A percentile compares a stretch with the other conserved stretches of the same genome.
Conservation (phyloP, 2,888 invertebrate genomes). For the Acrocera orbiculus region DNA sequence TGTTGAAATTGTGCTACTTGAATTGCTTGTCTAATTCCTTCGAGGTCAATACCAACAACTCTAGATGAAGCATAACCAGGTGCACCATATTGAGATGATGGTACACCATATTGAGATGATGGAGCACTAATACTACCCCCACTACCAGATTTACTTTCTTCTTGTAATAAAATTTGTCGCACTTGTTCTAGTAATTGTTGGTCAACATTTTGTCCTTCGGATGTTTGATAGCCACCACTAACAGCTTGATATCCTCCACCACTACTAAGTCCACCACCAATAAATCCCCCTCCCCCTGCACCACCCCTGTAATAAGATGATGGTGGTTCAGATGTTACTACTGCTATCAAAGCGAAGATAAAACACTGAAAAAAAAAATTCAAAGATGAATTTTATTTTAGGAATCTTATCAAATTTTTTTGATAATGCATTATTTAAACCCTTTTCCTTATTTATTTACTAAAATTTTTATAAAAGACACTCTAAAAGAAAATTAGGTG, state of each 20-base stretch:
- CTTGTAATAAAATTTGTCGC: constrained; percentile 66
- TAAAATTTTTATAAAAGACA: too few relatives aligned
- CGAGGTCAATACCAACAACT: constrained; percentile 70
- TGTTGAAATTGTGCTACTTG: constrained; percentile 75
- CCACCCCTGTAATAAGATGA: constrained; percentile 52
- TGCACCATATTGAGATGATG: constrained; percentile 49
- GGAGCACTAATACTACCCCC: constrained; percentile 36
- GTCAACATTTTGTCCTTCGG: constrained; percentile 69
- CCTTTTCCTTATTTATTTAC: too few relatives aligned
- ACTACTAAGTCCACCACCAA: constrained; percentile 36
- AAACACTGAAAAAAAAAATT: constrained; percentile 62
- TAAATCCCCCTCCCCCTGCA: constrained; percentile 26
- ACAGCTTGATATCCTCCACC: constrained; percentile 61
- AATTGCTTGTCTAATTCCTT: constrained; percentile 71
- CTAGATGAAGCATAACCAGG: constrained; percentile 33
- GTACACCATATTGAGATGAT: constrained; percentile 48
- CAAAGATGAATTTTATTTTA: too few relatives aligned
- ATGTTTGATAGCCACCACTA: constrained; percentile 60
- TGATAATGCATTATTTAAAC: too few relatives aligned
- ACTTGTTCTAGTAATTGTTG: constrained; percentile 64
- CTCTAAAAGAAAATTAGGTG: too few relatives aligned
- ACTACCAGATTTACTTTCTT: constrained; percentile 48
- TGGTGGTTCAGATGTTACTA: constrained; percentile 56
- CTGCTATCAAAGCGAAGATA: constrained; percentile 61
- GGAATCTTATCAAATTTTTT: too few relatives aligned